phyloP scores from a whole-genome alignment of 2,888 invertebrate genomes.

The Eupithecia subfuscata region DNA sequence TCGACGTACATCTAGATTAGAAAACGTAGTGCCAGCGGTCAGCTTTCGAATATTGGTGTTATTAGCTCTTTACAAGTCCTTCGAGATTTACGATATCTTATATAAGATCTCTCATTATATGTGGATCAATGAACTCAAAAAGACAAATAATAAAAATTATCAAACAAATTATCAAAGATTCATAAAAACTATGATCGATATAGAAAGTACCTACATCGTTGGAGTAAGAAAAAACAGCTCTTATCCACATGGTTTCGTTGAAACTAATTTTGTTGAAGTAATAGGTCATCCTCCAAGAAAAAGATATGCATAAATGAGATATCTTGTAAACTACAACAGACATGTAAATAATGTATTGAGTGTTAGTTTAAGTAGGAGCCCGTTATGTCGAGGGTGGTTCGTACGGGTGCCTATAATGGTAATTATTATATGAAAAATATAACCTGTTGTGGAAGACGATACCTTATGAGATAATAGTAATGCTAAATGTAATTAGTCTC shows the following conservation, averaged over 20 bases:
- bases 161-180: background rate
- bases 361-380: slow-evolving; percentile 69
- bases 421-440: slow-evolving; percentile 60
- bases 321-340: slow-evolving; percentile 20
- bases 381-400: slow-evolving; percentile 53
- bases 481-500: slow-evolving; percentile 66
- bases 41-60: slow-evolving; percentile 83
- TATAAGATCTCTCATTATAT: slow-evolving; percentile 24
- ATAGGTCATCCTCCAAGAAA: background rate
- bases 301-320: slow-evolving; percentile 10
- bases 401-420: slow-evolving; percentile 64
- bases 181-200: background rate
- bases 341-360: slow-evolving; percentile 73
- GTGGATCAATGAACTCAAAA: background rate
- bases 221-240: background rate
- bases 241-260: background rate
- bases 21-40: slow-evolving; percentile 73
- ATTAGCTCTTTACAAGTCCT: slow-evolving; percentile 69
- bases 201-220: background rate
- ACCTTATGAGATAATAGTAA: slow-evolving; percentile 74
- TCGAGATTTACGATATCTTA: slow-evolving; percentile 59
- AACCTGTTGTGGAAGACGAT: slow-evolving; percentile 82
- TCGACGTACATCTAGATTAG: slow-evolving; percentile 72
- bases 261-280: background rate
- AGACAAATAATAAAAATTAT: background rate